A percentile compares a stretch with the other conserved stretches of the same genome.
Conservation (phyloP, 2,797 vertebrate genomes). For the Tauraco hartlaubi region DNA sequence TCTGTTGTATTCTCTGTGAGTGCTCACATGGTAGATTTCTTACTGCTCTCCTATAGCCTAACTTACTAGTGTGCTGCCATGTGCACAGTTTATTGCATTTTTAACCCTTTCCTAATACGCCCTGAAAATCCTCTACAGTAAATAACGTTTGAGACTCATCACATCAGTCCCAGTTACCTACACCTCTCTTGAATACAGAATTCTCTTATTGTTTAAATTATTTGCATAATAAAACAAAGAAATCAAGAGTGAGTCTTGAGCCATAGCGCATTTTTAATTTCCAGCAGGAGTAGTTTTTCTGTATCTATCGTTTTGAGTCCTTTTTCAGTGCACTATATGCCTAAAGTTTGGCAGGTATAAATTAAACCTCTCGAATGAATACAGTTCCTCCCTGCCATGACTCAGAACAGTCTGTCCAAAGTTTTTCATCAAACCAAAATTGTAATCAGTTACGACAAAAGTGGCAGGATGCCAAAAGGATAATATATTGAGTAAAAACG, state of each 20-base stretch:
- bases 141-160: background rate
- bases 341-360: background rate
- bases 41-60: background rate
- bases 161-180: background rate
- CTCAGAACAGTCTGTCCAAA: conserved; percentile 12
- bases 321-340: background rate
- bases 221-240: background rate
- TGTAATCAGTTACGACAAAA: background rate
- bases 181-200: background rate
- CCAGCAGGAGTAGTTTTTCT: background rate
- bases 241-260: background rate
- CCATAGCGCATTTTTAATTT: background rate
- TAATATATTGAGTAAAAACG: background rate
- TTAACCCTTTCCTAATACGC: background rate
- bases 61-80: background rate
- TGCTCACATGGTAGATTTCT: background rate
- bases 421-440: conserved; percentile 4
- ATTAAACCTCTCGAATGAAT: background rate
- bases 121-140: background rate
- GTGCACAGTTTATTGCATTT: background rate
- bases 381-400: background rate
- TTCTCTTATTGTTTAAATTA: background rate
- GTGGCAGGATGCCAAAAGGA: conserved; percentile 18
- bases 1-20: background rate
- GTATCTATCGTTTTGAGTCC: background rate